A percentile compares a stretch with the other conserved stretches of the same genome.
These are phyloP conservation scores for Hyposoter dolosus DNA, from an alignment of 2,888 invertebrate genomes.

Conservation along the genomic window DNA sequence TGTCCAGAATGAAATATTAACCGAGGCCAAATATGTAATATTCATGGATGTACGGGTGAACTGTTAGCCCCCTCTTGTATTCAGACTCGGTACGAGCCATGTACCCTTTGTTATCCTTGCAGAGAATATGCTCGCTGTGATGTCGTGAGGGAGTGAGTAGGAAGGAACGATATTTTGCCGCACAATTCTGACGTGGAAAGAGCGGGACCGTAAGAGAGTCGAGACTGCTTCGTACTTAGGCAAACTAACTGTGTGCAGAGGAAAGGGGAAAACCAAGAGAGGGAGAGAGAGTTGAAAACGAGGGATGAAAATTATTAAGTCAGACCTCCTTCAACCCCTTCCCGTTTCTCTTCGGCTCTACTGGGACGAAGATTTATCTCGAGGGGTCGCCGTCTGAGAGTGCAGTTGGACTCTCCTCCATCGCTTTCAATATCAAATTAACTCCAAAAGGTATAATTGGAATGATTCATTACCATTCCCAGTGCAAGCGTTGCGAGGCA, in stretches of 20 bases:
- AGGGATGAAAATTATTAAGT: conserved; percentile 65
- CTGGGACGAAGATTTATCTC: conserved; percentile 50
- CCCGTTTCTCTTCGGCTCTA: conserved; percentile 28
- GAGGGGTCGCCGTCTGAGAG: conserved; percentile 28
- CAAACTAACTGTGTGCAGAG: conserved; percentile 60
- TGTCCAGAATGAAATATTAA: conserved; percentile 78
- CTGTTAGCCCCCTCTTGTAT: conserved; percentile 50
- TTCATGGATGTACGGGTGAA: conserved; percentile 72
- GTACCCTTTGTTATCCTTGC: conserved; percentile 60
- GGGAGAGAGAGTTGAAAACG: conserved; percentile 49
- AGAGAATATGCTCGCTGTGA: conserved; percentile 42
- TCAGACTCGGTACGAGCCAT: conserved; percentile 39
- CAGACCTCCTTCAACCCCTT: conserved; percentile 19
- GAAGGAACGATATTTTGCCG: conserved; percentile 17
- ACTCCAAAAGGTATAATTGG: conserved; percentile 24
- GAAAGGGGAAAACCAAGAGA: conserved; percentile 17
- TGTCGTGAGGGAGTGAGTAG: background rate
- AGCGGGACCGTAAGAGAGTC: conserved; percentile 16
- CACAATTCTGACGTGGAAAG: conserved; percentile 10
- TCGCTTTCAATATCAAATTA: conserved; percentile 37
- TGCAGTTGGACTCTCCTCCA: conserved; percentile 4
- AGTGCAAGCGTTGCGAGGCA: background rate
- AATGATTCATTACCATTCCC: conserved; percentile 15
- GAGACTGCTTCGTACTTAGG: conserved; percentile 42
- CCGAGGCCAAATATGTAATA: conserved; percentile 77